Conservation (phyloP, 2,888 invertebrate genomes). For the Lasioglossum vierecki region DNA sequence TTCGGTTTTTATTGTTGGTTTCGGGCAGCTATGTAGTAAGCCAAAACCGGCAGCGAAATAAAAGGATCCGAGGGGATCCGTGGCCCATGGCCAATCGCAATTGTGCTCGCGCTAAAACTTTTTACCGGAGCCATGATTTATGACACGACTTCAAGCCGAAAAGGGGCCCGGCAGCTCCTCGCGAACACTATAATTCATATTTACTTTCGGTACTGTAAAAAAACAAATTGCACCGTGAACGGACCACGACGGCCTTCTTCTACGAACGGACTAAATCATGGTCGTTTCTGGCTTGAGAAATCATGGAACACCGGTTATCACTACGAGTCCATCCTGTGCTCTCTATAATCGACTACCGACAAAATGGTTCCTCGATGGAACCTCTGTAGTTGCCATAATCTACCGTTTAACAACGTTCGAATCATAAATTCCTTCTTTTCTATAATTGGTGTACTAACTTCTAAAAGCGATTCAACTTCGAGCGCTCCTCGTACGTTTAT, state of each 20-base stretch:
- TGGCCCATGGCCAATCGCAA: conserved; percentile 45
- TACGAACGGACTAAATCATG: conserved; percentile 15
- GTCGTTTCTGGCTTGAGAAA: conserved; percentile 10
- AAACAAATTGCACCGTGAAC: conserved; percentile 39
- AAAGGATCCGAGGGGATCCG: conserved; percentile 38
- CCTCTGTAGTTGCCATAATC: not conserved
- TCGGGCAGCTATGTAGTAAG: conserved; percentile 26
- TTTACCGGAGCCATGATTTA: conserved; percentile 51
- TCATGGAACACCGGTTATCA: conserved; percentile 24
- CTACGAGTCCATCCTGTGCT: not conserved
- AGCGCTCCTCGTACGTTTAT: not conserved
- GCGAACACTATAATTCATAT: conserved; percentile 50
- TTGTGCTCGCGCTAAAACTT: conserved; percentile 42
- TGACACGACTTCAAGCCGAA: conserved; percentile 30
- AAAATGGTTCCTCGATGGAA: not conserved
- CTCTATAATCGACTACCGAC: not conserved
- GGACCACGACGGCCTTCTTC: not conserved
- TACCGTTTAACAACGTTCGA: not conserved
- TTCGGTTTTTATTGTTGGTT: conserved; percentile 2
- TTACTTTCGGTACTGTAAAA: conserved; percentile 52
- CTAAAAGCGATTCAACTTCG: not conserved
- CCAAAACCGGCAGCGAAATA: conserved; percentile 33
- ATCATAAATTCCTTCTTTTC: not conserved
- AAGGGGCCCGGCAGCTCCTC: conserved; percentile 27
- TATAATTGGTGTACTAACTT: not conserved